Percentiles rank a stretch among this genome's conserved stretches.
phyloP scores from a whole-genome alignment of 1,140 invertebrate species.

The Danaus melanippus region DNA sequence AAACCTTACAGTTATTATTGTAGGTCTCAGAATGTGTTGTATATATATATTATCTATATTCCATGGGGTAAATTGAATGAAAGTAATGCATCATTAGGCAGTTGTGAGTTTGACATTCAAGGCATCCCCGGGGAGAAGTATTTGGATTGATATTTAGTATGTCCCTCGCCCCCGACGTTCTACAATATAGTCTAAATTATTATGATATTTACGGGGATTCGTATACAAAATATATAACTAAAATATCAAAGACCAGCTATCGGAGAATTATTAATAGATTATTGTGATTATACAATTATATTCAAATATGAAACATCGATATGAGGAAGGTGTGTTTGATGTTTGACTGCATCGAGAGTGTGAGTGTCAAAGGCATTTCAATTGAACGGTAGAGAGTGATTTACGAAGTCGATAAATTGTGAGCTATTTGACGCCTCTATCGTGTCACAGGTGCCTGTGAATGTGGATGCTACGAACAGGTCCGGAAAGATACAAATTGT shows the following conservation, averaged over 20 bases:
- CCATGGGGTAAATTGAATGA: conserved; percentile 41
- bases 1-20: conserved; percentile 7
- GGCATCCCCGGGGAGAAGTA: conserved; percentile 35
- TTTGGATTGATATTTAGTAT: conserved; percentile 60
- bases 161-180: conserved; percentile 9
- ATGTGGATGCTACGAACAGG: too few species aligned
- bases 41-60: conserved; percentile 8
- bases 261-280: neutral
- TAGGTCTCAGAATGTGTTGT: conserved; percentile 3
- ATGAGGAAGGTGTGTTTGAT: too few species aligned
- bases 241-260: neutral
- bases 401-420: conserved; percentile 18
- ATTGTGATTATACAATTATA: conserved; percentile 10
- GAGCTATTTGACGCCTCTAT: conserved; percentile 16
- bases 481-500: too few species aligned
- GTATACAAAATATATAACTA: conserved; percentile 1
- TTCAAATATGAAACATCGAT: neutral
- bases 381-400: conserved; percentile 17
- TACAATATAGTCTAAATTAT: neutral
- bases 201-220: neutral
- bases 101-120: conserved; percentile 62
- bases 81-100: conserved; percentile 66
- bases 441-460: conserved; percentile 16
- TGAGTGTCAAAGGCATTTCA: conserved; percentile 18
- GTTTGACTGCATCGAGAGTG: too few species aligned